These are phyloP conservation scores for Drosophila falleni DNA, from an alignment of 2,888 invertebrate genomes.

Conservation along the genomic window DNA sequence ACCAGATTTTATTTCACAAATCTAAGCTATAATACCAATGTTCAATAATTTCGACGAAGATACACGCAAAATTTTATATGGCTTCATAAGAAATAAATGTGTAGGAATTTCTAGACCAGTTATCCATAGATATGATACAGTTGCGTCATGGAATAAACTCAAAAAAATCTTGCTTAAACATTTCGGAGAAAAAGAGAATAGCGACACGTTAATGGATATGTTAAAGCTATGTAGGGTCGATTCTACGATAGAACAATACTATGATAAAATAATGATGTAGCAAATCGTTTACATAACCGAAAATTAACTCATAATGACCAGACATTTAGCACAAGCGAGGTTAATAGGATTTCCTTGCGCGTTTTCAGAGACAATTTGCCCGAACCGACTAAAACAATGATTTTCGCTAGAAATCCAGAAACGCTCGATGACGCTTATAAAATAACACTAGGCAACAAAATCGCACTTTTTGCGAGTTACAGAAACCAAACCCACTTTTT, in stretches of 20 bases:
- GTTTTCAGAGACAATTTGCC: too few relatives aligned
- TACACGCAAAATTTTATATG: conserved; percentile 1
- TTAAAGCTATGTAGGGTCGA: conserved; percentile 3
- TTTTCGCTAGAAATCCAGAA: too few relatives aligned
- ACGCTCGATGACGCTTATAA: too few relatives aligned
- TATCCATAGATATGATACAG: not conserved
- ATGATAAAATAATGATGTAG: conserved; percentile 2
- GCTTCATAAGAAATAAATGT: conserved; percentile 6
- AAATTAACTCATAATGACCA: not conserved
- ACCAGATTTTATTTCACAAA: too few relatives aligned
- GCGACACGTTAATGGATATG: conserved; percentile 1
- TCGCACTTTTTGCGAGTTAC: too few relatives aligned
- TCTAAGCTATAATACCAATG: too few relatives aligned
- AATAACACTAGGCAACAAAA: too few relatives aligned
- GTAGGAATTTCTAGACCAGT: conserved; percentile 4
- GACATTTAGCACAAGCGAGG: not conserved
- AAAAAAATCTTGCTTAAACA: conserved; percentile 3
- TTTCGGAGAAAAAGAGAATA: conserved; percentile 5
- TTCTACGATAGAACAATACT: not conserved
- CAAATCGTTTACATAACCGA: conserved; percentile 1
- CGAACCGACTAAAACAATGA: too few relatives aligned
- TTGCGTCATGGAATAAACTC: not conserved
- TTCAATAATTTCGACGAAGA: too few relatives aligned
- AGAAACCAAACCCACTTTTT: too few relatives aligned
- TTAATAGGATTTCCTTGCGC: not conserved